Evolutionary conservation across 1,140 invertebrate genomes (phyloP), one percentile per base, ranked within the genome.

Genomic region (Lasioglossum baleicum): DNA sequence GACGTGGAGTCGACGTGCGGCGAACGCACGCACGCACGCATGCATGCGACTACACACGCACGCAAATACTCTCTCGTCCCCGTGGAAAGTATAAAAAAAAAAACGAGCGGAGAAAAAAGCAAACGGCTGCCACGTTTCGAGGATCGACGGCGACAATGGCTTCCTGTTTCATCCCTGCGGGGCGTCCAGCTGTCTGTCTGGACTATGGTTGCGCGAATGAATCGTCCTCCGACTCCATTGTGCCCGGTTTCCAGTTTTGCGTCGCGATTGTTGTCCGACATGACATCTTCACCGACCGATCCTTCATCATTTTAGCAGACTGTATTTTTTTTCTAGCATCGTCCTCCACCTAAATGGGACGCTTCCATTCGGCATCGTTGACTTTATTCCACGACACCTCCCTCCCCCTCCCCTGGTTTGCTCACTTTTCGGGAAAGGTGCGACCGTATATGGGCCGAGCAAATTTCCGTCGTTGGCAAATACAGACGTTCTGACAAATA

Each of bases 71-170:
- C 58, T 63, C 44, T 40, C 66, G 66, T 73, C 68, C 10, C 63
- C 22, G 68, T 42, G 74, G 71, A 83, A 68, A 60, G 31, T 75
- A 58, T 61, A 66, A 72, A 65, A 68, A 71, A 65, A 67, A 71
- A 51, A 15, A 58, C 7, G 6, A 17, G 6, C 13, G 56, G n/a
- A 80, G 71, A 83, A 83, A 71, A 78, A 75, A 48, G 51, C 56
- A 48, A 42, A 40, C 69, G 60, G 67, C 56, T 70, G 72, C 77
- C 56, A 76, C 83, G 78, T 83, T 85, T 84, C 56, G 83, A 60
- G 78, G 73, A 85, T 84, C 83, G 83, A 80, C 77, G 79, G 80
- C 75, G 80, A 85, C 84, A 84, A 85, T 79, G 75, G 83, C 75
- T 82, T 82, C 83, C 75, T 83, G 80, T 84, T 81, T 67, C 72